Evolutionary conservation across 2,888 invertebrate species (phyloP).

Genomic region (Margaritifera margaritifera): DNA sequence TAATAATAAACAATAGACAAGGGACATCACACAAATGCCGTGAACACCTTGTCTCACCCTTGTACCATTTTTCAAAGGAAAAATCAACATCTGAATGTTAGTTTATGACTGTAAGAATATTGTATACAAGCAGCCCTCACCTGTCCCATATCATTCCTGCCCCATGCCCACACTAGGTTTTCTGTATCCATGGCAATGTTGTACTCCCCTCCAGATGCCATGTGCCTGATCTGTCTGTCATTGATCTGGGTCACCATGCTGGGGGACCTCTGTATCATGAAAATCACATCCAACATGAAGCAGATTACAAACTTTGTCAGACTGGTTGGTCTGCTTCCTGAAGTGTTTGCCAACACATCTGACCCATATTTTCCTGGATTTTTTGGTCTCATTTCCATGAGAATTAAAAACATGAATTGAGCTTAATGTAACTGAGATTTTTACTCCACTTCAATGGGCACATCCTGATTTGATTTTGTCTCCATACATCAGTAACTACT

Average conservation of each 20-base stretch:
- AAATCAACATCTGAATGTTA: background rate
- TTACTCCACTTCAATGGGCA: too few relatives aligned
- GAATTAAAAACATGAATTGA: too few relatives aligned
- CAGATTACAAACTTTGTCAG: background rate
- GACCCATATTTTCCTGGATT: too few relatives aligned
- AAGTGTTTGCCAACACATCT: too few relatives aligned
- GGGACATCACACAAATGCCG: too few relatives aligned
- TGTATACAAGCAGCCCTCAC: conserved; percentile 65
- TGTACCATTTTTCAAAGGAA: background rate
- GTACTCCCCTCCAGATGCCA: conserved; percentile 85
- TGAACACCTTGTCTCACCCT: too few relatives aligned
- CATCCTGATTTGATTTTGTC: too few relatives aligned
- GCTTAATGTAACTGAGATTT: too few relatives aligned
- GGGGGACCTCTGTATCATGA: conserved; percentile 58
- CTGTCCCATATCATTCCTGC: conserved; percentile 82
- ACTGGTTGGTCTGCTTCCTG: too few relatives aligned
- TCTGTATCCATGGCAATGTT: conserved; percentile 80
- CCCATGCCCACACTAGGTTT: conserved; percentile 84
- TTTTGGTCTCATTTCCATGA: too few relatives aligned
- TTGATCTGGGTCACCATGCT: conserved; percentile 63
- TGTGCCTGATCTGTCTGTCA: conserved; percentile 65
- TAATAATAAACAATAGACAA: too few relatives aligned
- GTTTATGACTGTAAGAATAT: background rate
- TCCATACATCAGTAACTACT: too few relatives aligned
- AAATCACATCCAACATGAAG: background rate